phyloP scores from a whole-genome alignment of 1,140 invertebrate species.

The Cyclargus thomasi region DNA sequence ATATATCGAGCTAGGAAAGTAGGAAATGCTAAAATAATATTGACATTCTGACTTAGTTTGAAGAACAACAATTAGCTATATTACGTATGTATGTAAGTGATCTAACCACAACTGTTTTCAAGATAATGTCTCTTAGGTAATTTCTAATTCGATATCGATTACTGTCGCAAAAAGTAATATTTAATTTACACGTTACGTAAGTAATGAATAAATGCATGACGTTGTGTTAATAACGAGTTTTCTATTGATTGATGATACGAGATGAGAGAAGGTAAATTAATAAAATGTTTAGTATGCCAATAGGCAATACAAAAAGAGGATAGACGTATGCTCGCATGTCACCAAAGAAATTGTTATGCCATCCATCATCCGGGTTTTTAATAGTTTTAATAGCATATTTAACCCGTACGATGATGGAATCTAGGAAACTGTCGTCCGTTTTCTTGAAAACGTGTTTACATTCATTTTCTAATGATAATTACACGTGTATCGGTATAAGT shows the following conservation, averaged over 20 bases:
- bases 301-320: conserved; percentile 53
- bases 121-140: not conserved
- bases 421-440: conserved; percentile 17
- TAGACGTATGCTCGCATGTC: conserved; percentile 42
- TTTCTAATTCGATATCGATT: conserved; percentile 9
- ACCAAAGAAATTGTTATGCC: conserved; percentile 48
- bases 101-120: too few relatives aligned
- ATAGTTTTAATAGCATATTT: conserved; percentile 29
- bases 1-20: too few relatives aligned
- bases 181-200: conserved; percentile 37
- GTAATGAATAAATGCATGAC: conserved; percentile 40
- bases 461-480: conserved; percentile 11
- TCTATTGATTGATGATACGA: conserved; percentile 58
- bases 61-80: too few relatives aligned
- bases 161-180: conserved; percentile 17
- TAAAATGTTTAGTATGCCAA: conserved; percentile 55
- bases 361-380: conserved; percentile 45
- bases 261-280: conserved; percentile 53
- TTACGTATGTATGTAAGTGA: too few relatives aligned
- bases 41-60: too few relatives aligned
- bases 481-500: not conserved
- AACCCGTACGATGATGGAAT: conserved; percentile 24
- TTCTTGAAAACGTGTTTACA: conserved; percentile 9
- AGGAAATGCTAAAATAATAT: too few relatives aligned
- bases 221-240: conserved; percentile 49